Percentiles rank a stretch among this genome's conserved stretches.
Conservation (phyloP, 2,888 invertebrate species). For the Watsonalla cultraria region DNA sequence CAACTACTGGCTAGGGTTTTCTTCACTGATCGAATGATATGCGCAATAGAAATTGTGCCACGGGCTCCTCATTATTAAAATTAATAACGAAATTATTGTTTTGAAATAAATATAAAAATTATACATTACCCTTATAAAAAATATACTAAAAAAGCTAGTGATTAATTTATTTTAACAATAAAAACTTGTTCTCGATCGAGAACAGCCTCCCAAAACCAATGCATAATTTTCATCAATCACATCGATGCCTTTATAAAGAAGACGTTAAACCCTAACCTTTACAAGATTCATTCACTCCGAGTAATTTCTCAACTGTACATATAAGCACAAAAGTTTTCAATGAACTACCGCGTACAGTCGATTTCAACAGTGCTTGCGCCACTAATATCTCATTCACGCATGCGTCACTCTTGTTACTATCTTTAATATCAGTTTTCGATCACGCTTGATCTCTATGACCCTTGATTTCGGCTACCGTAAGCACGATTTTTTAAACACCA, state of each 20-base stretch:
- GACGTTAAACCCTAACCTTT: neutral
- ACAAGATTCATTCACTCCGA: neutral
- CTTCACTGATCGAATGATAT: too few species aligned
- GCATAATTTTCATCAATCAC: neutral
- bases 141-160: neutral
- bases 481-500: conserved; percentile 52
- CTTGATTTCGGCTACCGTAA: conserved; percentile 73
- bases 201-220: neutral
- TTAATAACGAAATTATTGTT: too few species aligned
- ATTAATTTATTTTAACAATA: too few species aligned
- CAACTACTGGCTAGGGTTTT: too few species aligned
- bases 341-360: conserved; percentile 9
- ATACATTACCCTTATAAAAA: too few species aligned
- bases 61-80: too few species aligned
- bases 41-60: too few species aligned
- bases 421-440: conserved; percentile 73
- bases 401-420: conserved; percentile 65
- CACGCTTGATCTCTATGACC: conserved; percentile 73
- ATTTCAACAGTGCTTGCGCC: conserved; percentile 47
- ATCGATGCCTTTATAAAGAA: neutral
- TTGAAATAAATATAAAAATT: too few species aligned
- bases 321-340: conserved; percentile 2
- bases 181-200: too few species aligned
- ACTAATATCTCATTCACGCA: conserved; percentile 74
- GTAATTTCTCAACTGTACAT: conserved; percentile 1